Evolutionary conservation across 2,797 vertebrate species (phyloP), one percentile per base, ranked within the genome.

Genomic region (Tenualosa thibaudeaui): DNA sequence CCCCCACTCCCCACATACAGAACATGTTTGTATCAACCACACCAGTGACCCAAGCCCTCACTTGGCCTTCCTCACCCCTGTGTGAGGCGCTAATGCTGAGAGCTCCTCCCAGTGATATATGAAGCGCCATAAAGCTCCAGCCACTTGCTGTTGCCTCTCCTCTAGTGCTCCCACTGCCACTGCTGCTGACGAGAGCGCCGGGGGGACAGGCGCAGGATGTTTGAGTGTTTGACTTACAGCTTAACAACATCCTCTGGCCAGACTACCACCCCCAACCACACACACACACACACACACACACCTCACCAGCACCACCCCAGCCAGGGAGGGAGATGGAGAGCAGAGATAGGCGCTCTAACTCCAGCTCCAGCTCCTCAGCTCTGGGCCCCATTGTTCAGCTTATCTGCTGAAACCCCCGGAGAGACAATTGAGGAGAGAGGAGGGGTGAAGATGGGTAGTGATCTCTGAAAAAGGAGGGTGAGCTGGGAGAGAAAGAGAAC

Each of bases 231-330:
- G 93, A 92, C 91, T 95, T 93, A 91, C 71, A 78, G 92, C 95
- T 94, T 94, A 95, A 96, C 94, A 96, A 95, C 95, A 94, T 95
- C 95, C 94, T 96, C 94, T 93, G 92, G 90, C 90, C 68, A 93
- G 92, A 93, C 93, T 93, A 93, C 93, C 68, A 5, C 31, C 31
- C 31, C 68, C 46, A 49, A 49, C 46, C 46, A 49, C 58, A 60
- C 58, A 19, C 17, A 19, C n/a, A 60, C n/a, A 19, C 58, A 19
- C 58, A 60, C 58, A 19, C n/a, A 60, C 5, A n/a, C 60, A n/a
- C 60, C 60, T 22, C 62, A 68, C 62, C 62, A 51, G 50, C 50
- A 12, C 62, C 26, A 71, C 65, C 65, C 65, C 88, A 83, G 84
- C 46, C 51, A 40, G 89, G 90, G 91, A 91, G 92, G 91, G 88